phyloP scores from a whole-genome alignment of 2,113 vertebrate species.

The Agapornis roseicollis region DNA sequence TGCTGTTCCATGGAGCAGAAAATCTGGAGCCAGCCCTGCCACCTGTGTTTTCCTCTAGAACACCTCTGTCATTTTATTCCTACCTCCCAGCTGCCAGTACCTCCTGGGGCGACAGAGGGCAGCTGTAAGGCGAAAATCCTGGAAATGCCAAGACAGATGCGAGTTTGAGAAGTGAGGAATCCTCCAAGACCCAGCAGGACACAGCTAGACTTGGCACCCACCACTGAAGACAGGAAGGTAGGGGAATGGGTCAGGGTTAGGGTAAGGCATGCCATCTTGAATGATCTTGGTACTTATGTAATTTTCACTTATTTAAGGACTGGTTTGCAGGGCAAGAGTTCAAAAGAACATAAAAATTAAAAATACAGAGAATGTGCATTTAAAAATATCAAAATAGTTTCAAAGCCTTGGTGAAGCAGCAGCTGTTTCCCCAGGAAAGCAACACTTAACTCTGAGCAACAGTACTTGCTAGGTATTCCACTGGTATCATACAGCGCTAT shows the following conservation, averaged over 20 bases:
- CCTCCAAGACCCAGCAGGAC: background rate
- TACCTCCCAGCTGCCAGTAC: background rate
- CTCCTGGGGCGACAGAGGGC: background rate
- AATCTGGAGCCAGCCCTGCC: background rate
- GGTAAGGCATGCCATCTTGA: background rate
- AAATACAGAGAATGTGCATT: background rate
- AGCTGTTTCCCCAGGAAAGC: background rate
- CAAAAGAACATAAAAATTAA: background rate
- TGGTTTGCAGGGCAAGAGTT: background rate
- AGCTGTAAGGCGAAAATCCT: background rate
- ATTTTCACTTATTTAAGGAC: background rate
- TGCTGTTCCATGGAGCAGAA: accelerated
- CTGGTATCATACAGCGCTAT: background rate
- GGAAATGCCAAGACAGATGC: background rate
- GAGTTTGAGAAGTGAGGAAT: background rate
- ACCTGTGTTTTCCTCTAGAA: background rate
- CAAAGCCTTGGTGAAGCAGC: background rate
- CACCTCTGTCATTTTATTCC: background rate
- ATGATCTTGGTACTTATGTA: background rate
- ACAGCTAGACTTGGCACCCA: background rate
- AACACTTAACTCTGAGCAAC: background rate
- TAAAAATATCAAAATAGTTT: background rate
- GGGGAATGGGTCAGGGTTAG: background rate
- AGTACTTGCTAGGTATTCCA: background rate
- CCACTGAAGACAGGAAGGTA: background rate